Base-by-base conservation (phyloP, 2,888 invertebrate species). In the Drosophila hawaiiensis region DNA sequence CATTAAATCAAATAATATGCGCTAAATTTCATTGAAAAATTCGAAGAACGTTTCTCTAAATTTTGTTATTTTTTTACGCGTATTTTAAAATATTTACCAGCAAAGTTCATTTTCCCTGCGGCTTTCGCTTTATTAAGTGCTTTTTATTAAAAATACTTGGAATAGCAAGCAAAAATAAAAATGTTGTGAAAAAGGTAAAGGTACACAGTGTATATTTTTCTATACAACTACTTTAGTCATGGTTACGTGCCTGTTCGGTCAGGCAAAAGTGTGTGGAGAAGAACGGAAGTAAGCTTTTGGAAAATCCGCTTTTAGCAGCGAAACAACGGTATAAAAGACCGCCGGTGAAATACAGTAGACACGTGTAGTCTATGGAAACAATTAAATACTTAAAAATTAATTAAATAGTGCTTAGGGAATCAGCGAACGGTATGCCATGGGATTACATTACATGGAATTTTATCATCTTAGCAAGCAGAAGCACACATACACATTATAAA, bases 281-380 rank as follows among this genome's bases (percentile, higher is more conserved):
- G 75, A 29, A 31, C 28, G 59, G 39, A 56, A 22, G 39, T 10
- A 37, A 49, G 53, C 64, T 58, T 58, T 50, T 54, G 28, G 19
- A 52, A 79, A 79, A 79, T 79, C 69, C 64, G 54, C 80, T 66
- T 37, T 59, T 25, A 68, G 29, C 31, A 67, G 41, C 63, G 49
- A 63, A 60, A 41, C 19, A 43, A 47, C 35, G 52, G 53, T 52
- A 55, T 43, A 43, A 43, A 63, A 2, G 64, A 53, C 10, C 25
- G 2, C 29, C 19, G 29, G 7, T 29, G 47, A 68, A n/a, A 29
- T 29, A 41, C 39, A 41, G 29, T 22, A 56, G 39, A 52, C 39
- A 58, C 37, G 52, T 68, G 69, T 47, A 14, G 59, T 28, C 59
- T 49, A 43, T 33, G 19, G n/a, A 76, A 53, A 29, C 65, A 68